phyloP scores from a whole-genome alignment of 2,888 invertebrate genomes.

The Drosophila quinaria region DNA sequence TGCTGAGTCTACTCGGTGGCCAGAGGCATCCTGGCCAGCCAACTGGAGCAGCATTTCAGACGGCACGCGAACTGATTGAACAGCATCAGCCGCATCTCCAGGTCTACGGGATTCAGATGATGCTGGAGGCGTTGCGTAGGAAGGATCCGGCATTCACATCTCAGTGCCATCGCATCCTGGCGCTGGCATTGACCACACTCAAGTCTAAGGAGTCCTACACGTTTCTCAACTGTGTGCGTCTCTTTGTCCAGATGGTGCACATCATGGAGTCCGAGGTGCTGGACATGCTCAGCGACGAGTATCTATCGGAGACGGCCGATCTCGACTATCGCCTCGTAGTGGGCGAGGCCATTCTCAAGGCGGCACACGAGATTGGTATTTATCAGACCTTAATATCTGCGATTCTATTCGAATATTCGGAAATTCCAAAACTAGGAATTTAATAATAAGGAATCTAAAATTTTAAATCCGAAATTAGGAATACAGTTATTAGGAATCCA shows the following conservation, averaged over 20 bases:
- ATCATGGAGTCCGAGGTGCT: conserved; percentile 83
- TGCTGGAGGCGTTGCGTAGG: conserved; percentile 78
- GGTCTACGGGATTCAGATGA: conserved; percentile 83
- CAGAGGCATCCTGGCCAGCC: conserved; percentile 15
- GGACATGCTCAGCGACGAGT: conserved; percentile 84
- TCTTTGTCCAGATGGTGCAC: conserved; percentile 81
- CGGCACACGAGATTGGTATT: conserved; percentile 81
- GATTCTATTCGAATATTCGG: too few relatives aligned
- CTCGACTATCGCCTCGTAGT: conserved; percentile 84
- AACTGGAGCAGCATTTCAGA: conserved; percentile 45
- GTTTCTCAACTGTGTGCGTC: conserved; percentile 84
- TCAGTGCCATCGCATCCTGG: conserved; percentile 82
- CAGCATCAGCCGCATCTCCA: conserved; percentile 81
- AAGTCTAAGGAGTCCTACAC: conserved; percentile 84
- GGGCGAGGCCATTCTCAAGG: conserved; percentile 84
- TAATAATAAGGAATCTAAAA: too few relatives aligned
- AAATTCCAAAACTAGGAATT: too few relatives aligned
- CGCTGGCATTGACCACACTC: conserved; percentile 80
- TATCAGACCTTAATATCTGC: neutral
- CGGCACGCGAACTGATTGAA: conserved; percentile 79
- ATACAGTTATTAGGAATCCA: too few relatives aligned
- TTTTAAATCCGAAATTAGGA: too few relatives aligned
- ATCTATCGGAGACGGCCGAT: conserved; percentile 73
- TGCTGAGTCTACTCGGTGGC: conserved; percentile 57
- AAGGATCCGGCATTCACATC: conserved; percentile 74